phyloP scores from a whole-genome alignment of 2,888 invertebrate genomes.

The Ennomos erosarius region DNA sequence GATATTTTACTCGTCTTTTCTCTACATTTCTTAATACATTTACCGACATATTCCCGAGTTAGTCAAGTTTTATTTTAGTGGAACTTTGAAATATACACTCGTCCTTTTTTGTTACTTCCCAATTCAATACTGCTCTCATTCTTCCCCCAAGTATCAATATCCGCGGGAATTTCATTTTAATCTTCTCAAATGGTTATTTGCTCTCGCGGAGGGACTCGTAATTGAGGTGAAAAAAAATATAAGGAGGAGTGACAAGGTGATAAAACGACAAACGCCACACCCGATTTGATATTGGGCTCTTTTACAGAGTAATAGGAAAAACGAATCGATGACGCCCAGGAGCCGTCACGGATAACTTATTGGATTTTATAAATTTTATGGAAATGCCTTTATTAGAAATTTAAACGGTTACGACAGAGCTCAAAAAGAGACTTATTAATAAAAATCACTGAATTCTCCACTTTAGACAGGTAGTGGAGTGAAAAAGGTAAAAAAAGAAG shows the following conservation, averaged over 20 bases:
- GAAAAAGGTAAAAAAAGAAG: conserved; percentile 12
- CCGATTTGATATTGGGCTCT: conserved; percentile 74
- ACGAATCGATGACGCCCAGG: conserved; percentile 53
- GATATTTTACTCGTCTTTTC: conserved; percentile 33
- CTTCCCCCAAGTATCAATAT: conserved; percentile 62
- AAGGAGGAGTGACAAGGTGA: conserved; percentile 77
- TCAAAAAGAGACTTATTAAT: conserved; percentile 20
- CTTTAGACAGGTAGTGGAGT: conserved; percentile 16
- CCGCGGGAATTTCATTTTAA: conserved; percentile 71
- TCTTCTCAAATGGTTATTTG: conserved; percentile 73
- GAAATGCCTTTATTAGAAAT: conserved; percentile 32
- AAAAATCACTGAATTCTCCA: conserved; percentile 14
- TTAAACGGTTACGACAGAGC: conserved; percentile 26
- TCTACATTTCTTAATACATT: conserved; percentile 31
- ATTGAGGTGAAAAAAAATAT: conserved; percentile 73
- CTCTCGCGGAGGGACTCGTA: conserved; percentile 68
- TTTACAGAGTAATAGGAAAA: conserved; percentile 72
- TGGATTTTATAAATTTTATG: conserved; percentile 55
- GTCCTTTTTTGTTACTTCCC: conserved; percentile 41
- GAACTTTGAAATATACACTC: conserved; percentile 42
- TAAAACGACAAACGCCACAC: conserved; percentile 78
- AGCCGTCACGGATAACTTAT: conserved; percentile 59
- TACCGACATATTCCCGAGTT: conserved; percentile 32
- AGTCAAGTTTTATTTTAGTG: conserved; percentile 42
- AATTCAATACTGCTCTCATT: conserved; percentile 46